Conservation (phyloP, 2,888 invertebrate species). For the Epinotia nisella region DNA sequence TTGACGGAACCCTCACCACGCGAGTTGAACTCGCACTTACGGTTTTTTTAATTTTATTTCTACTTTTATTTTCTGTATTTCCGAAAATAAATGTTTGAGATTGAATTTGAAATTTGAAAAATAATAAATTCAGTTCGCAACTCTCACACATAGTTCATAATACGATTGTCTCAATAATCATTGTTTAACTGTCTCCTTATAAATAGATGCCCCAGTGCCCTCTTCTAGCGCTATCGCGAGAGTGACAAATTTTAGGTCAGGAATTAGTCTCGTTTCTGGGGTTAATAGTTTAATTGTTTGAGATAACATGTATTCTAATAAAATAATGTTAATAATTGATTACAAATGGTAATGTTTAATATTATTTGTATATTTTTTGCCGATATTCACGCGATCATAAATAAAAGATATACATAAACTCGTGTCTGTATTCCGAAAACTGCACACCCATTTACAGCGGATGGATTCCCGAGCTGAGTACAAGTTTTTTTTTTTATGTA, state of each 20-base stretch:
- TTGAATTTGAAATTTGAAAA: no score
- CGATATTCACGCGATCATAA: not conserved
- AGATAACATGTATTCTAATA: conserved; percentile 13
- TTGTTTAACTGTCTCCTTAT: not conserved
- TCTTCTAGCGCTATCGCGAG: conserved; percentile 24
- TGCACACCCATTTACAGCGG: no score
- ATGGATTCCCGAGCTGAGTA: no score
- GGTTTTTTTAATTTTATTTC: no score
- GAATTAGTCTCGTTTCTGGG: conserved; percentile 18
- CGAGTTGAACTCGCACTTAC: no score
- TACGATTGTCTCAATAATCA: conserved; percentile 8
- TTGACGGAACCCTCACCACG: no score
- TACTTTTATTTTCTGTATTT: no score
- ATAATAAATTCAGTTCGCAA: no score
- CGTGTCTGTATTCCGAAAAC: no score
- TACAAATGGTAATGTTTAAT: not conserved
- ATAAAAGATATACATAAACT: no score
- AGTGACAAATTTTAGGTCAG: conserved; percentile 41
- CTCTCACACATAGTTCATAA: not conserved
- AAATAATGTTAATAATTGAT: not conserved
- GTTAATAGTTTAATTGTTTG: conserved; percentile 33
- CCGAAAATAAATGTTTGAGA: no score
- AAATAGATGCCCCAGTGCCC: conserved; percentile 25
- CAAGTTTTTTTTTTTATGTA: no score
- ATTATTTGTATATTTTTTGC: not conserved